These are phyloP conservation scores for Orchestes rusci DNA, from an alignment of 2,888 invertebrate species.

Conservation along the genomic window DNA sequence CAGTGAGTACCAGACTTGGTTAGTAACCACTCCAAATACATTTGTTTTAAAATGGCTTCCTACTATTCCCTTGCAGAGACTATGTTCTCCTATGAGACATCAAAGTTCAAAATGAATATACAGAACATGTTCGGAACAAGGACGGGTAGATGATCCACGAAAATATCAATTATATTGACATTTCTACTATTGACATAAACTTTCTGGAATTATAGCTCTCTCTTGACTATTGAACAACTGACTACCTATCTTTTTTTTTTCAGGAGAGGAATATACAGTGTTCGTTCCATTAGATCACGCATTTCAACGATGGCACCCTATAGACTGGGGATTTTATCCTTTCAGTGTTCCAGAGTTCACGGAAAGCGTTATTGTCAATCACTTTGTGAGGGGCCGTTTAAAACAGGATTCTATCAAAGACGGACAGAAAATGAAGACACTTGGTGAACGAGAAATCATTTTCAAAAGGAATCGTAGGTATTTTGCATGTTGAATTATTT, in stretches of 20 bases:
- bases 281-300: conserved; percentile 59
- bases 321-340: conserved; percentile 64
- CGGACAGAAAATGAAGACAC: conserved; percentile 49
- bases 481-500: conserved; percentile 19
- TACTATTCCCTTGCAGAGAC: no score
- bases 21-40: no score
- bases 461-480: conserved; percentile 53
- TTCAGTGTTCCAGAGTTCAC: conserved; percentile 60
- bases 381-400: conserved; percentile 52
- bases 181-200: no score
- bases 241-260: conserved; percentile 28
- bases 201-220: no score
- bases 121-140: no score
- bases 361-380: conserved; percentile 54
- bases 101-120: no score
- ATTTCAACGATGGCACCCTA: conserved; percentile 61
- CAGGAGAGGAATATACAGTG: conserved; percentile 54
- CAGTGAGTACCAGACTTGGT: no score
- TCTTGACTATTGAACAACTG: no score
- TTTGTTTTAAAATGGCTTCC: no score
- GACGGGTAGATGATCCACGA: no score
- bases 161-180: no score
- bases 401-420: conserved; percentile 51
- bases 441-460: conserved; percentile 52
- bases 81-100: no score